phyloP scores from a whole-genome alignment of 1,140 invertebrate genomes.

The Penaeus chinensis region DNA sequence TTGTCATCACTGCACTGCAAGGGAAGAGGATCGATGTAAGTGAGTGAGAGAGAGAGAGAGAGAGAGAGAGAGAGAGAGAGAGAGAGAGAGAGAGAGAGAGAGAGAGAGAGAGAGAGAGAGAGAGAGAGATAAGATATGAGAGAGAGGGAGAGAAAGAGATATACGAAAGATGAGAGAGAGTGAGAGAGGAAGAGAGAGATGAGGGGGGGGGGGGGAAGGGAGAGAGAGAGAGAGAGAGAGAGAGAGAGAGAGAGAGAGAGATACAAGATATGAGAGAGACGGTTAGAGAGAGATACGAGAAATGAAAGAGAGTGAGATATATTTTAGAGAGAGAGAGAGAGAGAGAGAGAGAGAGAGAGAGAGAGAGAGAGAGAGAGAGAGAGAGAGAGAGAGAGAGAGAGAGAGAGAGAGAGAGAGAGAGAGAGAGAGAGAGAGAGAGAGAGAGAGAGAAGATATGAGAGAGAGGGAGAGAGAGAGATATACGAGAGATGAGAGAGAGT shows the following conservation, averaged over 20 bases:
- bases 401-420: no score
- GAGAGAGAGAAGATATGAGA: no score
- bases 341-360: no score
- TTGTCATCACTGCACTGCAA: conserved; percentile 12
- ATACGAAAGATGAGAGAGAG: background rate
- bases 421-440: no score
- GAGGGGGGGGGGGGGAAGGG: background rate
- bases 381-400: no score
- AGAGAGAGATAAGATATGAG: background rate
- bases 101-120: conserved; percentile 3
- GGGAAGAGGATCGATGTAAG: background rate
- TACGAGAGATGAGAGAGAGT: no score
- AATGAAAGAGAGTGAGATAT: no score
- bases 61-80: background rate
- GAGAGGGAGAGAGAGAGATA: no score
- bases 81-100: background rate
- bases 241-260: background rate
- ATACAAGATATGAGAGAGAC: background rate
- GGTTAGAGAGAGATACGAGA: no score
- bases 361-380: no score
- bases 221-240: conserved; percentile 1
- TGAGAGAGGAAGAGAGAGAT: background rate
- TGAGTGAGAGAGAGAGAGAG: conserved; percentile 16
- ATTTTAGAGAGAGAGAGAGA: no score
- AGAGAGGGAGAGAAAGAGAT: background rate